Evolutionary conservation across 2,113 vertebrate species (phyloP).

Genomic region (Peromyscus polionotus): DNA sequence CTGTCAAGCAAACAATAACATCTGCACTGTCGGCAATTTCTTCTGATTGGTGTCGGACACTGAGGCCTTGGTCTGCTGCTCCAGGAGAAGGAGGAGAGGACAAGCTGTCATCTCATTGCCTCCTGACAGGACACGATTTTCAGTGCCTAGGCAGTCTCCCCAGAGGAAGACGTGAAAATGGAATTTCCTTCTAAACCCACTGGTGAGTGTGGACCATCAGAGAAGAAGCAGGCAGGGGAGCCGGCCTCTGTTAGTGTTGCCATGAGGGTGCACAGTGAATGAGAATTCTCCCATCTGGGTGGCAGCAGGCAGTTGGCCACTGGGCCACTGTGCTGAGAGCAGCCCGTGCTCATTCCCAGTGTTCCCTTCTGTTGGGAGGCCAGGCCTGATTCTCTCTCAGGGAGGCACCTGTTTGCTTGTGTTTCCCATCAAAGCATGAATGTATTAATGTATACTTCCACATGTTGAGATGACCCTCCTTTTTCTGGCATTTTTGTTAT

Average conservation of each 20-base stretch:
- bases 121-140: background rate
- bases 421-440: background rate
- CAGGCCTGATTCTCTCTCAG: background rate
- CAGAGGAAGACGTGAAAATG: background rate
- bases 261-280: fast-evolving
- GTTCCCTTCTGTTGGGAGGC: too few species aligned
- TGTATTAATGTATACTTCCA: background rate
- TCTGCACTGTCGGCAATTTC: fast-evolving
- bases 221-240: too few species aligned
- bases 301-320: background rate
- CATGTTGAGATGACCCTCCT: background rate
- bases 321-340: background rate
- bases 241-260: background rate
- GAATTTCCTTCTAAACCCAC: background rate
- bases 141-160: background rate
- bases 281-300: too few species aligned
- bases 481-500: background rate
- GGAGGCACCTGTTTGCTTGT: background rate
- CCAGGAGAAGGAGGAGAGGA: background rate
- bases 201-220: background rate
- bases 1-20: fast-evolving
- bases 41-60: background rate
- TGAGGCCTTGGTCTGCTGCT: background rate
- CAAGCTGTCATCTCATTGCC: background rate
- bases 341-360: background rate